These are phyloP conservation scores for Melanotaenia nigrans DNA, from an alignment of 2,797 vertebrate genomes.

Conservation along the genomic window DNA sequence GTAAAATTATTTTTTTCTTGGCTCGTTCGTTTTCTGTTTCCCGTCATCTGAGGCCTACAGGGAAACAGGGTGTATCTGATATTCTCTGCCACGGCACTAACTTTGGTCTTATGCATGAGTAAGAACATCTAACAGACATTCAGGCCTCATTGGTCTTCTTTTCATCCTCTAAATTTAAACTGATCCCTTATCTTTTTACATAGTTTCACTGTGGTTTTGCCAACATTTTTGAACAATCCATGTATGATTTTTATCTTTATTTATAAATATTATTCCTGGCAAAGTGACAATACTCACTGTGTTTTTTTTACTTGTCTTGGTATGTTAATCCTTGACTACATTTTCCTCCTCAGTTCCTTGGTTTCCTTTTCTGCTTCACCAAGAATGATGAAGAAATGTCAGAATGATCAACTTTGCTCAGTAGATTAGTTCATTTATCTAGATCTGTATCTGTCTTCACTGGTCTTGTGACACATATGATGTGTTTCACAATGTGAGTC, in stretches of 20 bases:
- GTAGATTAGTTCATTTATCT: neutral
- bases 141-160: neutral
- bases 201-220: neutral
- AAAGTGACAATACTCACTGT: neutral
- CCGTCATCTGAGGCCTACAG: neutral
- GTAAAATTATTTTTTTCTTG: neutral
- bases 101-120: constrained; percentile 8
- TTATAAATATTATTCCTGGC: constrained; percentile 7
- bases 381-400: neutral
- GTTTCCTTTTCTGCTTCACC: neutral
- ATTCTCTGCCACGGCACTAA: neutral
- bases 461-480: constrained; percentile 4
- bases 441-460: neutral
- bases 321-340: constrained; percentile 43
- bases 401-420: constrained; percentile 10
- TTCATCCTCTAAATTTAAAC: neutral
- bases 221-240: neutral
- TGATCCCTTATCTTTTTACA: neutral
- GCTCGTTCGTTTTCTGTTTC: neutral
- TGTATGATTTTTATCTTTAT: constrained; percentile 2
- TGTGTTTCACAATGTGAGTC: constrained; percentile 10
- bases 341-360: constrained; percentile 5
- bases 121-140: constrained; percentile 1
- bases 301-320: neutral
- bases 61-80: neutral